A percentile compares a stretch with the other conserved stretches of the same genome.
These are phyloP conservation scores for Agonopterix arenella DNA, from an alignment of 2,888 invertebrate species.

Conservation along the genomic window DNA sequence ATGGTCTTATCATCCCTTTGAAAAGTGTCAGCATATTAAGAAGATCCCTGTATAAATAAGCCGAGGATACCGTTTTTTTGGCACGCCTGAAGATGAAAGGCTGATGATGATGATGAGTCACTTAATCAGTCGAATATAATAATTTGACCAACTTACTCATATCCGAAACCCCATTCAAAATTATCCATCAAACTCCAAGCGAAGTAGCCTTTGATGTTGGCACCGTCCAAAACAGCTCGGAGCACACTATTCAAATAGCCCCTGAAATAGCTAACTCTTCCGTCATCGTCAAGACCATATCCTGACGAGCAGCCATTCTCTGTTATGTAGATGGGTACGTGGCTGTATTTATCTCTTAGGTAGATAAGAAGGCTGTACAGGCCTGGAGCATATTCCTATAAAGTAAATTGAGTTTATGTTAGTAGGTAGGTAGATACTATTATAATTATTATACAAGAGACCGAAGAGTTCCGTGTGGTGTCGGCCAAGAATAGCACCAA, in stretches of 20 bases:
- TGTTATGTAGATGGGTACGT: conserved; percentile 37
- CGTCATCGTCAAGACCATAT: conserved; percentile 44
- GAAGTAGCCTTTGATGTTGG: conserved; percentile 61
- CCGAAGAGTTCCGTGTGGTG: no score
- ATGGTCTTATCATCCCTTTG: no score
- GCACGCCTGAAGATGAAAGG: no score
- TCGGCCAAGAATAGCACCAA: no score
- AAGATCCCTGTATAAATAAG: no score
- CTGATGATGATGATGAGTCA: no score
- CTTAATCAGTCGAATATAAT: no score
- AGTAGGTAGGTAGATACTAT: neutral
- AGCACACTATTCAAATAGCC: conserved; percentile 44
- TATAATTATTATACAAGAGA: neutral
- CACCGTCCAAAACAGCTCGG: conserved; percentile 47
- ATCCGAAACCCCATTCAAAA: conserved; percentile 76
- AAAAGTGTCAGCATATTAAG: no score
- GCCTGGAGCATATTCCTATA: conserved; percentile 20
- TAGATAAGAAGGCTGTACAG: conserved; percentile 18
- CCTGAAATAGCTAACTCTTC: conserved; percentile 40
- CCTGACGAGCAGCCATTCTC: conserved; percentile 69
- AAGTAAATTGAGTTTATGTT: neutral
- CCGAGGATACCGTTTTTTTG: no score
- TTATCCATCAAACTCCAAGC: conserved; percentile 78
- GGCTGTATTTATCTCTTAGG: conserved; percentile 20
- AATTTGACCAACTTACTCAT: conserved; percentile 39